phyloP scores from a whole-genome alignment of 2,113 vertebrate genomes.

The Oreochromis aureus region DNA sequence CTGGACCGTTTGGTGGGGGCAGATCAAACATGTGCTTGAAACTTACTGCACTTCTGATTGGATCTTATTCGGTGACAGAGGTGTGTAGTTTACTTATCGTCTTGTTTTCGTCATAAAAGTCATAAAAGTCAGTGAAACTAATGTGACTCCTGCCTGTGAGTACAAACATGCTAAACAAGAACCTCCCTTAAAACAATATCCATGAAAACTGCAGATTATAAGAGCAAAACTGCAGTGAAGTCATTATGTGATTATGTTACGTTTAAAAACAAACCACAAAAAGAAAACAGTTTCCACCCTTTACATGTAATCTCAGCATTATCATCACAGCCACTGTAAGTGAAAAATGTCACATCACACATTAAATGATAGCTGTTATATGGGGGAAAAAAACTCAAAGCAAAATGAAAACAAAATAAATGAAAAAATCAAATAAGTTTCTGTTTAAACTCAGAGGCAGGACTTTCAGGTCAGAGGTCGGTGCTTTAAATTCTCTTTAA shows the following conservation, averaged over 20 bases:
- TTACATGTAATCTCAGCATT: neutral
- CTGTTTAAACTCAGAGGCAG: too few relatives aligned
- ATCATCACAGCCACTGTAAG: neutral
- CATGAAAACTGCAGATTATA: neutral
- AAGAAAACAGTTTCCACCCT: fast-evolving
- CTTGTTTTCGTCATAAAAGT: neutral
- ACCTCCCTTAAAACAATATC: neutral
- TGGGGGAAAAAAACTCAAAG: fast-evolving
- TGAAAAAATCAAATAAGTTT: neutral
- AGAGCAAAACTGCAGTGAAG: fast-evolving
- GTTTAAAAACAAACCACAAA: neutral
- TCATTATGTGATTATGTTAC: neutral
- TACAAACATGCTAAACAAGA: neutral
- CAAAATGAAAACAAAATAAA: neutral
- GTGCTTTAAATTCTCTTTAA: too few relatives aligned
- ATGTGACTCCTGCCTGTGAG: neutral
- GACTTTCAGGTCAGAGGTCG: too few relatives aligned
- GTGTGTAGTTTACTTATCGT: neutral
- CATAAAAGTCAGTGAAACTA: neutral
- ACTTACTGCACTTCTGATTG: neutral
- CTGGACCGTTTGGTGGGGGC: neutral
- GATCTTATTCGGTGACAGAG: fast-evolving
- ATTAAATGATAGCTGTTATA: too few relatives aligned
- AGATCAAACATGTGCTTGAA: fast-evolving
- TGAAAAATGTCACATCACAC: too few relatives aligned